Evolutionary conservation across 2,797 vertebrate species (phyloP).

Genomic region (Lepilemur ruficaudatus): DNA sequence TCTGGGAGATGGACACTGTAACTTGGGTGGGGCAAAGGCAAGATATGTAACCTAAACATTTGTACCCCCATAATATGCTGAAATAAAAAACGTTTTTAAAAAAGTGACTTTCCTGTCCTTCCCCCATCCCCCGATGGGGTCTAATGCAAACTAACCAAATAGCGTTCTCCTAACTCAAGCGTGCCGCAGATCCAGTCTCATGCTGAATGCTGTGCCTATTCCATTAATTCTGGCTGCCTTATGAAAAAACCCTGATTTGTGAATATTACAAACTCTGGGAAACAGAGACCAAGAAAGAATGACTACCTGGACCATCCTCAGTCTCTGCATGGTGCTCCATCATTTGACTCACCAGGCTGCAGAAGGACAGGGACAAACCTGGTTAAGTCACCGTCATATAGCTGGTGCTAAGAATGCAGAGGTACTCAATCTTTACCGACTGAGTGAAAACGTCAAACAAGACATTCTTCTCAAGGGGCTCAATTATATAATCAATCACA

Average conservation of each 20-base stretch:
- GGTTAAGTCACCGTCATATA: fast-evolving
- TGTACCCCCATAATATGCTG: no score
- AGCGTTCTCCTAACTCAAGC: not conserved
- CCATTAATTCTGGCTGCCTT: not conserved
- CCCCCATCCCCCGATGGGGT: not conserved
- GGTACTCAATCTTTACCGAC: not conserved
- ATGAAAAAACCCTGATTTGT: not conserved
- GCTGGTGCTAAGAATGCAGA: not conserved
- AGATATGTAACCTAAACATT: no score
- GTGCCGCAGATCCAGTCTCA: not conserved
- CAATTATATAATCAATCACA: not conserved
- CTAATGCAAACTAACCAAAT: not conserved
- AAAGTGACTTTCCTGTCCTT: no score
- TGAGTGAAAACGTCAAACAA: not conserved
- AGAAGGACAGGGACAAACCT: not conserved
- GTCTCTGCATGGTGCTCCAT: not conserved
- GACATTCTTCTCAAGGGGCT: not conserved
- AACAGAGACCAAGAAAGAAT: not conserved
- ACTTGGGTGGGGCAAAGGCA: no score
- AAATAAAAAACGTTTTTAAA: no score
- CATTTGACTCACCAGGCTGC: not conserved
- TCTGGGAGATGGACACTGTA: no score
- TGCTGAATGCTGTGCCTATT: not conserved
- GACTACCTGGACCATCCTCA: not conserved
- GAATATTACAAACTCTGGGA: not conserved